phyloP scores from a whole-genome alignment of 2,113 vertebrate genomes.

The Opisthocomus hoazin region DNA sequence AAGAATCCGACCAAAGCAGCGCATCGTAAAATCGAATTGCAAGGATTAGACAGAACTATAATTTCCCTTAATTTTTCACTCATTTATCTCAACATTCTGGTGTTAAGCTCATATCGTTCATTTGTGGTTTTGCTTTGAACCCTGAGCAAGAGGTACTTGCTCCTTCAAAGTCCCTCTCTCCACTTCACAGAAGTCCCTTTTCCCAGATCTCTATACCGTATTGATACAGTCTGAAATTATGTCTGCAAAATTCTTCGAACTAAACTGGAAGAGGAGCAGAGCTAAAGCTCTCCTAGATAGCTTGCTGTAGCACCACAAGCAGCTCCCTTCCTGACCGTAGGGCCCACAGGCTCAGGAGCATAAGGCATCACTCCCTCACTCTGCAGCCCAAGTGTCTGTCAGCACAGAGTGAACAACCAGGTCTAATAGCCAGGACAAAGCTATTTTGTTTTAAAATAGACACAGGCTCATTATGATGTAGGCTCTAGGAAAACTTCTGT shows the following conservation, averaged over 20 bases:
- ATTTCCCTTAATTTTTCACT: neutral
- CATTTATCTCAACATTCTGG: neutral
- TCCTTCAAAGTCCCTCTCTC: neutral
- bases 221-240: neutral
- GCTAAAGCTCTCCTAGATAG: neutral
- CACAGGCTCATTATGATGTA: neutral
- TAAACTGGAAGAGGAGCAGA: neutral
- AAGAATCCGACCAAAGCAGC: neutral
- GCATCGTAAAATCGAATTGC: neutral
- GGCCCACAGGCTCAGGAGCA: neutral
- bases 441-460: neutral
- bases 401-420: neutral
- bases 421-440: neutral
- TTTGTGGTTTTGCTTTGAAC: neutral
- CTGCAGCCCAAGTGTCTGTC: neutral
- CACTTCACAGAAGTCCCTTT: too few relatives aligned
- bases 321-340: neutral
- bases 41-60: neutral
- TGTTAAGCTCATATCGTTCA: neutral
- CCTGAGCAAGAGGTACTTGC: neutral
- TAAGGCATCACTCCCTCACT: neutral
- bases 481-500: neutral
- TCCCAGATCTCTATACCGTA: neutral
- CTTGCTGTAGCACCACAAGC: neutral
- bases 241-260: neutral